A percentile compares a stretch with the other conserved stretches of the same genome.
Conservation (phyloP, 1,140 invertebrate species). For the Drosophila serrata region DNA sequence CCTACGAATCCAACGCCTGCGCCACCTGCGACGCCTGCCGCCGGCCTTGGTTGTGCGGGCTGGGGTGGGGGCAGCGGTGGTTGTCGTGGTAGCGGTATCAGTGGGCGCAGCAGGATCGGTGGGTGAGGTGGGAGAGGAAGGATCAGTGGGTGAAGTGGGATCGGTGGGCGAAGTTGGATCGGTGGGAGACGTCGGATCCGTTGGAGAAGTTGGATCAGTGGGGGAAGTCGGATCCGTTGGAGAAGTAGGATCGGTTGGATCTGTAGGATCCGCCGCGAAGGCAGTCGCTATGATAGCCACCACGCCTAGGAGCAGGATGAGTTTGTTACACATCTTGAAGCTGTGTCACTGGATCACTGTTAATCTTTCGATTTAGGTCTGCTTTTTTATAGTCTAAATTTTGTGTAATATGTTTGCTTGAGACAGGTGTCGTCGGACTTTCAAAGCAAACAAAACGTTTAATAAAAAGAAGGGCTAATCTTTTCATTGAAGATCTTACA, state of each 20-base stretch:
- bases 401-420: background rate
- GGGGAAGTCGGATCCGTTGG: background rate
- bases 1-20: background rate
- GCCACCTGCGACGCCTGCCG: background rate
- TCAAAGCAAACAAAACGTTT: background rate
- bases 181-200: background rate
- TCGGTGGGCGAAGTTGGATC: background rate
- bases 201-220: background rate
- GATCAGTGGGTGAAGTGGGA: background rate
- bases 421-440: slow-evolving; percentile 3
- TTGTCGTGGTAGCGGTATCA: background rate
- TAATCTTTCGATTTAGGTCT: background rate
- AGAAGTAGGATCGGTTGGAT: background rate
- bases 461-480: slow-evolving; percentile 1
- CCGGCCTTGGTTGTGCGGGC: background rate
- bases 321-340: slow-evolving; percentile 14
- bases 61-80: background rate
- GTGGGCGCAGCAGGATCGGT: background rate
- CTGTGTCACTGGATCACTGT: background rate
- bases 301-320: slow-evolving; percentile 2
- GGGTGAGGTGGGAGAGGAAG: background rate
- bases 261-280: background rate
- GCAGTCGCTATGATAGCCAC: slow-evolving; percentile 6
- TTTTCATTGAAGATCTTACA: background rate
- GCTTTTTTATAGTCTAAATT: slow-evolving; percentile 18